Conservation (phyloP, 2,797 vertebrate genomes). For the Coregonus suidteri region DNA sequence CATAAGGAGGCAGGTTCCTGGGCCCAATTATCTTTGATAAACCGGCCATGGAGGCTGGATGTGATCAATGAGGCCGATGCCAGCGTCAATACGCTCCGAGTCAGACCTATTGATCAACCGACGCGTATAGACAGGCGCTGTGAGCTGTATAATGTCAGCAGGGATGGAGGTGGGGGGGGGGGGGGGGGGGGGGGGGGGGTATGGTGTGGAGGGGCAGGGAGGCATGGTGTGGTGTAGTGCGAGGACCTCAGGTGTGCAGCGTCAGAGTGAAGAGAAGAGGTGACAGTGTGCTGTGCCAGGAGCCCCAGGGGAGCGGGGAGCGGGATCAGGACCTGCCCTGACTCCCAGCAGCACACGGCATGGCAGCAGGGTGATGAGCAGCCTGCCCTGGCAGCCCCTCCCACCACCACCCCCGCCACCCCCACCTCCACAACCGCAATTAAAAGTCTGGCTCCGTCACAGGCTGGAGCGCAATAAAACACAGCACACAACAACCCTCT, state of each 20-base stretch:
- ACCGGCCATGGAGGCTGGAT: constrained; percentile 80
- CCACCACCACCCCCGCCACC: neutral
- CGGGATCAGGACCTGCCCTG: constrained; percentile 82
- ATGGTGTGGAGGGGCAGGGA: constrained; percentile 34
- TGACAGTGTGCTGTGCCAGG: constrained; percentile 81
- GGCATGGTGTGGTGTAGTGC: constrained; percentile 22
- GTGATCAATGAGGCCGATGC: constrained; percentile 89
- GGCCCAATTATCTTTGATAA: constrained; percentile 93
- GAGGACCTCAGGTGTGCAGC: constrained; percentile 86
- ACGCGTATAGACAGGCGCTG: constrained; percentile 83
- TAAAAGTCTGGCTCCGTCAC: constrained; percentile 75
- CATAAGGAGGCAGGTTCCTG: constrained; percentile 69
- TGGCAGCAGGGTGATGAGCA: constrained; percentile 66
- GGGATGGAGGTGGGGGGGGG: constrained; percentile 7
- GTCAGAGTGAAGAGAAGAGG: constrained; percentile 85
- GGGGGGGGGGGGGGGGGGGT: neutral
- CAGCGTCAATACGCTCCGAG: constrained; percentile 85
- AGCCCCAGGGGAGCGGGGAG: constrained; percentile 42
- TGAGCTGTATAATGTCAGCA: constrained; percentile 90
- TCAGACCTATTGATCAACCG: constrained; percentile 87
- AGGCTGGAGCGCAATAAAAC: constrained; percentile 69
- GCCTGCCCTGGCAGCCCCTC: constrained; percentile 44
- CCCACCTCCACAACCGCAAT: constrained; percentile 54
- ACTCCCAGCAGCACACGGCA: constrained; percentile 72
- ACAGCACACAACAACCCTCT: constrained; percentile 68